These are phyloP conservation scores for Venturia canescens DNA, from an alignment of 1,140 invertebrate species.

Conservation along the genomic window DNA sequence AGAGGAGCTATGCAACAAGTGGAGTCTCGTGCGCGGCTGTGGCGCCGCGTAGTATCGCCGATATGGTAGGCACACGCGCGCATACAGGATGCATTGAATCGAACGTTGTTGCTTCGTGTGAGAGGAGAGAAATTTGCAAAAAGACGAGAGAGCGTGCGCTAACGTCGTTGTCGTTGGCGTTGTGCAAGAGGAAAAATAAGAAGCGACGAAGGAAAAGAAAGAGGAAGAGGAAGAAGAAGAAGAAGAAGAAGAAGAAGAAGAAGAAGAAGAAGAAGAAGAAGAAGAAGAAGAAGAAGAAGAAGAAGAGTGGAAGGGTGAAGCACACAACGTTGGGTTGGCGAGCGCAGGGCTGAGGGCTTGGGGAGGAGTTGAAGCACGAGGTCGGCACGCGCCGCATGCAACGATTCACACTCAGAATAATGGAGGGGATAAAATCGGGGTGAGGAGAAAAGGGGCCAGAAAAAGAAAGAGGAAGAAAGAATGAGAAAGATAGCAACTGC, in stretches of 20 bases:
- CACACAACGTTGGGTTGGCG: constrained; percentile 53
- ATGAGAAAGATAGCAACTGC: constrained; percentile 42
- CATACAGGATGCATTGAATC: constrained; percentile 25
- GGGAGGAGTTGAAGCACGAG: constrained; percentile 64
- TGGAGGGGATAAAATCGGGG: constrained; percentile 32
- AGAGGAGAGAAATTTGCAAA: constrained; percentile 17
- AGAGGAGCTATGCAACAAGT: neutral
- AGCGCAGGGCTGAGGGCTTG: constrained; percentile 57
- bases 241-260: constrained; percentile 20
- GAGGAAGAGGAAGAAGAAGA: constrained; percentile 38
- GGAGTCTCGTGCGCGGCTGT: no score
- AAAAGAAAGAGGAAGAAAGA: constrained; percentile 31
- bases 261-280: constrained; percentile 44
- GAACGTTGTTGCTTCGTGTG: neutral
- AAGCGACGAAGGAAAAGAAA: constrained; percentile 31
- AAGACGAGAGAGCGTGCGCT: constrained; percentile 38
- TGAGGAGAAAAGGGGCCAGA: constrained; percentile 42
- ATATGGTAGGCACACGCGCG: neutral
- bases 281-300: constrained; percentile 42
- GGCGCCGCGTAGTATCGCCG: neutral
- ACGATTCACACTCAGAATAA: constrained; percentile 59
- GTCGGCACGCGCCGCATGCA: constrained; percentile 73
- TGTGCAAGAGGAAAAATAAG: neutral
- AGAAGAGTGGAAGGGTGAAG: constrained; percentile 54
- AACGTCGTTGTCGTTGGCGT: constrained; percentile 18